phyloP scores from a whole-genome alignment of 2,797 vertebrate species.

The Decapterus maruadsi region DNA sequence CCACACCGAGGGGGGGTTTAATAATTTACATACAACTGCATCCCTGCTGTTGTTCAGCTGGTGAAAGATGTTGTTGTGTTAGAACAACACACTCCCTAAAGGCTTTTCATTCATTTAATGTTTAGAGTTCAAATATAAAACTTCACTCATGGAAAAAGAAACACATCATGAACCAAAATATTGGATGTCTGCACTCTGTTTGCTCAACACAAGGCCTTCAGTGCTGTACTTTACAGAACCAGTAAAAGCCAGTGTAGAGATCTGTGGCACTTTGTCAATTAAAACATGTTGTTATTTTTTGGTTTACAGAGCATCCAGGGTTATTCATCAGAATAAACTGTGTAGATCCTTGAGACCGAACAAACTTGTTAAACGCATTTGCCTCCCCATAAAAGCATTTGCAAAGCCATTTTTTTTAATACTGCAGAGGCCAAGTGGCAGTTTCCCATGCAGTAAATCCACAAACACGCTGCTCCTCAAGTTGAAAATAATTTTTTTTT shows the following conservation, averaged over 20 bases:
- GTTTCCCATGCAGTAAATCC: background rate
- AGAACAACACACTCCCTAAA: background rate
- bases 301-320: background rate
- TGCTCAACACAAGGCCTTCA: background rate
- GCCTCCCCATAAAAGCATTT: background rate
- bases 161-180: background rate
- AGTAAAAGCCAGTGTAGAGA: background rate
- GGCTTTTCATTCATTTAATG: slow-evolving; percentile 9
- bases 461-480: background rate
- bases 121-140: slow-evolving; percentile 24
- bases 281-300: background rate
- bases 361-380: background rate
- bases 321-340: background rate
- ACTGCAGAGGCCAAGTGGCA: background rate
- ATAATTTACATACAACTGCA: slow-evolving; percentile 26
- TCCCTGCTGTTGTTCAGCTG: slow-evolving; percentile 28
- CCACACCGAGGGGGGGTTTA: slow-evolving; percentile 1
- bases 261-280: background rate
- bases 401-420: background rate
- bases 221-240: background rate
- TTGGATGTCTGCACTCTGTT: slow-evolving; percentile 1
- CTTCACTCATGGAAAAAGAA: background rate
- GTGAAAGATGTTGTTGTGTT: slow-evolving; percentile 11
- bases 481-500: background rate
- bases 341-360: background rate